Evolutionary conservation across 2,113 vertebrate genomes (phyloP).

Genomic region (Artemisiospiza belli): DNA sequence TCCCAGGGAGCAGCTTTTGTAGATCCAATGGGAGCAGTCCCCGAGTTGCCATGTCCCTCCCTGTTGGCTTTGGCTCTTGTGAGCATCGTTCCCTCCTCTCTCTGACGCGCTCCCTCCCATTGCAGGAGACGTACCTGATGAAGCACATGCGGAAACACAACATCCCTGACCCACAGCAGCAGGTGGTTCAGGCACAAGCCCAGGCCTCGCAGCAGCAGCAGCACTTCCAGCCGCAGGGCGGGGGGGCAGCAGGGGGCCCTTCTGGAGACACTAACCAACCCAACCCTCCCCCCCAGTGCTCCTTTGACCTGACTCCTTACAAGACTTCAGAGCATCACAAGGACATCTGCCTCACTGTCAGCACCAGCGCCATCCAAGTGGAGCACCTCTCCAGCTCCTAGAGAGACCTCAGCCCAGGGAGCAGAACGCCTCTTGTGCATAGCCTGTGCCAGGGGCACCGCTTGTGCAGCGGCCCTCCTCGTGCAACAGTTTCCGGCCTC

Average conservation of each 20-base stretch:
- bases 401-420: constrained; percentile 70
- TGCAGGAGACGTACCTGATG: constrained; percentile 97
- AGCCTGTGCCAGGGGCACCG: constrained; percentile 59
- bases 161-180: constrained; percentile 80
- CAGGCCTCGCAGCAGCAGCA: constrained; percentile 79
- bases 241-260: constrained; percentile 76
- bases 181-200: constrained; percentile 75
- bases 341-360: constrained; percentile 97
- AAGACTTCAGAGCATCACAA: constrained; percentile 93
- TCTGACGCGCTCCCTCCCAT: neutral
- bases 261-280: constrained; percentile 81
- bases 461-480: constrained; percentile 49
- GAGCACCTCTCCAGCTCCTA: constrained; percentile 85
- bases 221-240: constrained; percentile 81
- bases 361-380: constrained; percentile 88
- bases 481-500: constrained; percentile 67
- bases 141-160: constrained; percentile 99
- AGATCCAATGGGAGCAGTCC: neutral
- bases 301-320: constrained; percentile 95
- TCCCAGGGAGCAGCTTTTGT: neutral
- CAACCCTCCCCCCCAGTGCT: constrained; percentile 85
- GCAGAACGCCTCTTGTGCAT: constrained; percentile 67
- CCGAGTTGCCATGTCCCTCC: neutral
- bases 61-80: fast-evolving
- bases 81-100: fast-evolving